phyloP scores from a whole-genome alignment of 2,113 vertebrate genomes.

The Echinops telfairi region DNA sequence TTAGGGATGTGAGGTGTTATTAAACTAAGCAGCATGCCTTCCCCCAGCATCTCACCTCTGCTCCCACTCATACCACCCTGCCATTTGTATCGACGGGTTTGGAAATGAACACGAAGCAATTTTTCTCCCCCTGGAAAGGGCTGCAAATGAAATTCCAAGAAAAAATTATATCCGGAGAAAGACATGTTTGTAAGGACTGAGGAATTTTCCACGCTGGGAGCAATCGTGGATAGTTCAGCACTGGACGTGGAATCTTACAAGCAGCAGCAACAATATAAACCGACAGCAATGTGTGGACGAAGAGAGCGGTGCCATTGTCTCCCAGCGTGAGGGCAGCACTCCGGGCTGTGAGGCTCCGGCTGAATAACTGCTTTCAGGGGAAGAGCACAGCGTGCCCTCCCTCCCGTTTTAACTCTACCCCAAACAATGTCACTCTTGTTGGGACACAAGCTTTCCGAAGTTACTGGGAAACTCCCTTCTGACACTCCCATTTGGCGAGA shows the following conservation, averaged over 20 bases:
- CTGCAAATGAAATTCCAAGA: slow-evolving; percentile 47
- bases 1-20: background rate
- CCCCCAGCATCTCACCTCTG: slow-evolving; percentile 47
- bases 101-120: background rate
- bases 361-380: slow-evolving; percentile 78
- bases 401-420: slow-evolving; percentile 48
- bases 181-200: slow-evolving; percentile 26
- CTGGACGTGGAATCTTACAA: slow-evolving; percentile 37
- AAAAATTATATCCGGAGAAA: slow-evolving; percentile 54
- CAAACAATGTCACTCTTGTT: slow-evolving; percentile 70
- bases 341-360: slow-evolving; percentile 52
- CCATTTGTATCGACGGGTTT: slow-evolving; percentile 43
- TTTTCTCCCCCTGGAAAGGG: background rate
- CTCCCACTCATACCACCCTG: slow-evolving; percentile 50
- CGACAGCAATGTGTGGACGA: slow-evolving; percentile 44
- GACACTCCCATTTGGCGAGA: slow-evolving; percentile 32
- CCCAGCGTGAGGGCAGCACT: slow-evolving; percentile 54
- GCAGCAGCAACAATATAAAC: slow-evolving; percentile 67
- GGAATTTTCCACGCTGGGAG: slow-evolving; percentile 40
- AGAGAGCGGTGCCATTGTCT: slow-evolving; percentile 75
- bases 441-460: slow-evolving; percentile 64
- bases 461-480: slow-evolving; percentile 53
- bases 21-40: background rate
- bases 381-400: slow-evolving; percentile 60
- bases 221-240: slow-evolving; percentile 27